Conservation (phyloP, 2,888 invertebrate genomes). For the Bruchidius siliquastri region DNA sequence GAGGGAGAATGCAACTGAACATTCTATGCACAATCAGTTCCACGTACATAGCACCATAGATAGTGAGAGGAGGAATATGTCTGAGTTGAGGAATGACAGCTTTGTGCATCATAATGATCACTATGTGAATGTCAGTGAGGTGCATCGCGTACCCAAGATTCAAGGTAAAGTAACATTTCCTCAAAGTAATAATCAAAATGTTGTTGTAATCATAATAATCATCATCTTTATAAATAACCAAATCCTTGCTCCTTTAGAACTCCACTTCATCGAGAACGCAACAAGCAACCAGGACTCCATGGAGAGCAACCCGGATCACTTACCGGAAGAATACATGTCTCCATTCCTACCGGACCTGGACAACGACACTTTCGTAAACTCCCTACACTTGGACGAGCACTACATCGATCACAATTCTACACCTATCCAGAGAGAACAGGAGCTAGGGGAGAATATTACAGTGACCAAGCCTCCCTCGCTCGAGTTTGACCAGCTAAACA, state of each 20-base stretch:
- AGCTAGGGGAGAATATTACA: constrained; percentile 30
- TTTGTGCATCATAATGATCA: background rate
- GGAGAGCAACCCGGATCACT: constrained; percentile 22
- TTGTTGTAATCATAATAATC: too few relatives aligned
- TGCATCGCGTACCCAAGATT: constrained; percentile 15
- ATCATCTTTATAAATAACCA: background rate
- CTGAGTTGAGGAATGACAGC: background rate
- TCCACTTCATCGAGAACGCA: constrained; percentile 6
- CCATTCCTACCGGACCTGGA: constrained; percentile 64
- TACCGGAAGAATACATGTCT: constrained; percentile 54
- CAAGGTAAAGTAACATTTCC: constrained; percentile 10
- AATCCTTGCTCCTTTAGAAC: constrained; percentile 5
- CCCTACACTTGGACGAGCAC: constrained; percentile 52
- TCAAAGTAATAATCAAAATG: background rate
- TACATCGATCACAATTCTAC: constrained; percentile 19
- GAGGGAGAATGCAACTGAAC: background rate
- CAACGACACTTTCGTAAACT: constrained; percentile 57
- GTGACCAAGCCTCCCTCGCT: constrained; percentile 38
- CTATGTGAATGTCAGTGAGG: constrained; percentile 2
- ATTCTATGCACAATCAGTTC: background rate
- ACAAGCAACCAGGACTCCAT: constrained; percentile 15
- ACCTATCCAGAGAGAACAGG: too few relatives aligned
- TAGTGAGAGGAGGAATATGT: background rate
- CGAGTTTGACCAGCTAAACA: constrained; percentile 51
- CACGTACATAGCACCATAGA: background rate